Evolutionary conservation across 2,797 vertebrate genomes (phyloP).

Genomic region (Babyrousa celebensis): DNA sequence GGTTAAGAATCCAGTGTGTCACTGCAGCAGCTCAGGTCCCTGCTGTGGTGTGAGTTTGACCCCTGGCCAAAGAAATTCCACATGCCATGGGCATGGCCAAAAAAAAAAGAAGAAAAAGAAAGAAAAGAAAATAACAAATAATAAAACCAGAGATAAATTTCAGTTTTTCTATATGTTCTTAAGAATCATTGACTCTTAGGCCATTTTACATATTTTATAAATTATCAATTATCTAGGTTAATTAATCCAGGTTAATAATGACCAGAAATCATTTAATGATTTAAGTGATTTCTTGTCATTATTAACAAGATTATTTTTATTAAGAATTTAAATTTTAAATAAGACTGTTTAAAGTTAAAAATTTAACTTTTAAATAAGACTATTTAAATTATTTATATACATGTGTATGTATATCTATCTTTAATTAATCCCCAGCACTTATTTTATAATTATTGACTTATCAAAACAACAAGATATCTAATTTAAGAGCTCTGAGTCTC

Average conservation of each 20-base stretch:
- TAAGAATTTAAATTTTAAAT: too few species aligned
- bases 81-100: too few species aligned
- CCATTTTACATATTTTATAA: conserved; percentile 34
- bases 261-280: background rate
- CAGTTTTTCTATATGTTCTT: background rate
- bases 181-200: conserved; percentile 12
- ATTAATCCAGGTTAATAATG: conserved; percentile 26
- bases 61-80: too few species aligned
- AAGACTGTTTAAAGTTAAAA: too few species aligned
- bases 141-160: background rate
- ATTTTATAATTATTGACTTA: conserved; percentile 45
- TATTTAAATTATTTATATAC: background rate
- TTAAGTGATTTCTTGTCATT: too few species aligned
- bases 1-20: too few species aligned
- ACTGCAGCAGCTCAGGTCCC: too few species aligned
- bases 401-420: background rate
- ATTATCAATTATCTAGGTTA: conserved; percentile 5
- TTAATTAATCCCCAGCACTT: background rate
- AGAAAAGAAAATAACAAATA: background rate
- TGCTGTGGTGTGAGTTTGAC: too few species aligned
- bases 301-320: too few species aligned
- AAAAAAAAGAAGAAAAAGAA: too few species aligned
- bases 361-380: background rate
- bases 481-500: background rate
- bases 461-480: background rate